phyloP scores from a whole-genome alignment of 1,140 invertebrate genomes.

The Euborellia annulipes region DNA sequence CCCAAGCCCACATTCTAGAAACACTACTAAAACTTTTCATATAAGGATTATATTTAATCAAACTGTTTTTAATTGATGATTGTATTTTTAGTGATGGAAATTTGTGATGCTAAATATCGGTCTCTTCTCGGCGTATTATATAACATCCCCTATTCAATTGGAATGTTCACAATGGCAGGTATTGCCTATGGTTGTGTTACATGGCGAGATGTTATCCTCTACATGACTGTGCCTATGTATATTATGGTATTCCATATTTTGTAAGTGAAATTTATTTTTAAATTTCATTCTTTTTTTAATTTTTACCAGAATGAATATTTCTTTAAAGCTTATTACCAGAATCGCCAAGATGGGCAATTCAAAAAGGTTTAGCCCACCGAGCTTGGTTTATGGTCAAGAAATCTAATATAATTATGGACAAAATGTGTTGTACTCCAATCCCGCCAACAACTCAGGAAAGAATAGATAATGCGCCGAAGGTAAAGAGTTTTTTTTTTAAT shows the following conservation, averaged over 20 bases:
- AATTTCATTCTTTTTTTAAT: not conserved
- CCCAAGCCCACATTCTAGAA: too few species aligned
- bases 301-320: not conserved
- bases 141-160: constrained; percentile 37
- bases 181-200: constrained; percentile 34
- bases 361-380: constrained; percentile 21
- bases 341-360: constrained; percentile 30
- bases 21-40: too few species aligned
- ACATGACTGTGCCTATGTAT: constrained; percentile 34
- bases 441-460: not conserved
- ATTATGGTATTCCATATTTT: constrained; percentile 33
- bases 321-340: constrained; percentile 28
- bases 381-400: constrained; percentile 19
- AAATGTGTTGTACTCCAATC: not conserved
- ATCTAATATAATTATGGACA: constrained; percentile 16
- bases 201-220: constrained; percentile 36
- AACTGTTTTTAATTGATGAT: constrained; percentile 5
- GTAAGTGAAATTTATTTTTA: constrained; percentile 21
- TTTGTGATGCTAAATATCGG: constrained; percentile 37
- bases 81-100: constrained; percentile 40
- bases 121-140: constrained; percentile 42
- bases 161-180: constrained; percentile 32
- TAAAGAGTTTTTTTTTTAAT: too few species aligned
- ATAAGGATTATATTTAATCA: constrained; percentile 8
- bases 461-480: not conserved